Evolutionary conservation across 2,797 vertebrate genomes (phyloP), one percentile per base, ranked within the genome.

Genomic region (Craterocephalus amniculus): DNA sequence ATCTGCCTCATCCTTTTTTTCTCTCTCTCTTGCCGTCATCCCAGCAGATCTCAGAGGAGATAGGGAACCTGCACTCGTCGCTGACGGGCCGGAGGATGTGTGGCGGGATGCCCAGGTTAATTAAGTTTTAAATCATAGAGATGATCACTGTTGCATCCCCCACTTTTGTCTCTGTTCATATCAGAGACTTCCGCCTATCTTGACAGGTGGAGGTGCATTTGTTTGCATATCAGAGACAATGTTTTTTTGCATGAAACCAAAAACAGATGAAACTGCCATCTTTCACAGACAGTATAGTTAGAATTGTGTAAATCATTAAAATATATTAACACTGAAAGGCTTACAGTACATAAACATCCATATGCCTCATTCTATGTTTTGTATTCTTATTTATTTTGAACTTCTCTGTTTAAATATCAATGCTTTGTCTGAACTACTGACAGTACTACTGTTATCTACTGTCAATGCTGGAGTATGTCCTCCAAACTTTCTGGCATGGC

Each of bases 41-140:
- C 2, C 72, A n/a, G 14, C 49, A 74, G 86, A 90, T 90, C 84
- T 81, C 64, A 48, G 45, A 70, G 68, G 74, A 72, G 85, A 91
- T 87, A 82, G 76, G 6, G 72, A 83, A 61, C 67, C n/a, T 38
- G 61, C 68, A 45, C 60, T 77, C 77, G 72, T 59, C 20, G 80
- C 26, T 84, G 90, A 85, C 48, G 70, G 80, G 72, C 64, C 26
- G 20, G 84, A 84, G 77, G 85, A 82, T 60, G 79, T 58, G 77
- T 78, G 74, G 81, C 69, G 48, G 24, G 43, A 81, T 82, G 81
- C 74, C 79, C 70, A 54, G 89, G 91, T 93, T 94, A 95, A 94
- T 94, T 94, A 93, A 90, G 85, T 93, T 91, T 91, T 87, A 90
- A 93, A 94, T 92, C 88, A 32, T 79, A 58, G 81, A 77, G 85